Evolutionary conservation across 2,888 invertebrate species (phyloP), one percentile per base, ranked within the genome.

Genomic region (Macrophya alboannulata): DNA sequence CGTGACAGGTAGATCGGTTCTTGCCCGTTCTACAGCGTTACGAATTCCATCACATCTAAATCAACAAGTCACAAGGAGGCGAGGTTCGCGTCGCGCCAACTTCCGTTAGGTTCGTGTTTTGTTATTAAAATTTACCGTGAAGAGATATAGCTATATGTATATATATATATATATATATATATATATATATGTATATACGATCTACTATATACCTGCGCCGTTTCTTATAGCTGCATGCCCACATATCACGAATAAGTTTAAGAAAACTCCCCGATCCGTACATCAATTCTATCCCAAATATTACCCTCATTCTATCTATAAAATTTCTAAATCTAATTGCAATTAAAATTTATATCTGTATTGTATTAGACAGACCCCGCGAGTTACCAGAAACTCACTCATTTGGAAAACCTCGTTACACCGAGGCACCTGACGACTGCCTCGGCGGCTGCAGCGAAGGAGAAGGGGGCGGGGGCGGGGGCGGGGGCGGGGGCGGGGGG

Each of bases 381-480:
- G 21, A 40, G 5, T 6, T 21, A 72, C 21, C 8, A 17, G 1
- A 43, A 72, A 74, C 43, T 74, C 59, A 89, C 87, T 90, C 89
- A 90, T 90, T 90, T 90, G 91, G 90, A 90, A 92, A 92, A 92
- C 89, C 88, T 90, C 89, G 90, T 89, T 89, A 90, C 88, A 88
- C 87, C 87, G 40, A 71, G 88, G 88, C 87, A 90, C 88, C 88
- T 89, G 89, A 89, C 89, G 87, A 87, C 86, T 88, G 89, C 87
- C 88, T 88, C 5, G 55, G n/a, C 15, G 55, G 55, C 15, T 5
- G 15, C n/a, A n/a, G 15, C 17, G 55, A n/a, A n/a, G n/a, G n/a
- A n/a, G n/a, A n/a, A n/a, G n/a, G n/a, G n/a, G n/a, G n/a, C n/a
- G n/a, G n/a, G n/a, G n/a, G n/a, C n/a, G n/a, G n/a, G n/a, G n/a